Percentiles rank a stretch among this genome's conserved stretches.
Conservation (phyloP, 2,113 vertebrate genomes). For the Melospiza georgiana region DNA sequence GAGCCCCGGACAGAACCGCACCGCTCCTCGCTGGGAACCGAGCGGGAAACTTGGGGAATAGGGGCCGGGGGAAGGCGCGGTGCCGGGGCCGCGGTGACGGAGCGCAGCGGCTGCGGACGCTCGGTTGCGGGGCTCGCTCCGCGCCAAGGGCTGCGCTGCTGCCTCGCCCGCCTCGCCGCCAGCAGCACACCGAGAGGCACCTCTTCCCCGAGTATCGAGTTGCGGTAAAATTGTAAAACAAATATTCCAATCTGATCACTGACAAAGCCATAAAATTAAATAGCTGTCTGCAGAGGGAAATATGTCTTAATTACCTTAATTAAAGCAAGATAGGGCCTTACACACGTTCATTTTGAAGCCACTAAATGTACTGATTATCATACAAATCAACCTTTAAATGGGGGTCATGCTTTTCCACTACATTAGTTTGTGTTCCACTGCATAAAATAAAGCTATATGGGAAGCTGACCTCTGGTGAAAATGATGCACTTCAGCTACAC, state of each 20-base stretch:
- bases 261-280: conserved; percentile 68
- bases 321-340: conserved; percentile 59
- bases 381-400: conserved; percentile 66
- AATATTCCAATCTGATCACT: conserved; percentile 58
- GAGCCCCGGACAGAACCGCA: not conserved
- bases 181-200: not conserved
- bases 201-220: not conserved
- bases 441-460: conserved; percentile 18
- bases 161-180: not conserved
- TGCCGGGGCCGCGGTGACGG: not conserved
- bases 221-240: conserved; percentile 42
- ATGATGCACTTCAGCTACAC: not conserved
- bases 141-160: not conserved
- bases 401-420: conserved; percentile 52
- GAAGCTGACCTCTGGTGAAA: conserved; percentile 46
- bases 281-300: conserved; percentile 62
- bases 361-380: conserved; percentile 53
- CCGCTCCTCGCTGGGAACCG: not conserved
- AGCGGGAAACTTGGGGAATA: not conserved
- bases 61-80: not conserved
- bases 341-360: conserved; percentile 35
- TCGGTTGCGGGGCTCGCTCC: not conserved
- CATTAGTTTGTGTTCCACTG: conserved; percentile 61
- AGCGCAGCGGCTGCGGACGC: accelerated
- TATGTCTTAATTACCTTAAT: conserved; percentile 71